phyloP scores from a whole-genome alignment of 2,797 vertebrate species.

The Ctenochaetus hawaiiensis region DNA sequence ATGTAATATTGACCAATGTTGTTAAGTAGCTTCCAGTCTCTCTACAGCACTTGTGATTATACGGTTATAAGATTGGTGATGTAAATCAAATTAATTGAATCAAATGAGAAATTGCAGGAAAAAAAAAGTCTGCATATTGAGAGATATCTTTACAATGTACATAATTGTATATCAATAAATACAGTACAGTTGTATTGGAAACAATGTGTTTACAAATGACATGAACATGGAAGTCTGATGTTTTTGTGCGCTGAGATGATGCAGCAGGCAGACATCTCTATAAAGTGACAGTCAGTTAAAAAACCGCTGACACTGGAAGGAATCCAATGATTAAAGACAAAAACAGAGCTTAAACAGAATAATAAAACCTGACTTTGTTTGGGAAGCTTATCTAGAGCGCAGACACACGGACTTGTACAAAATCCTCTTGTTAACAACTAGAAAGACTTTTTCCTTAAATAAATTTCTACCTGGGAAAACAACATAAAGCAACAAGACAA shows the following conservation, averaged over 20 bases:
- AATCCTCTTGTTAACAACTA: constrained; percentile 62
- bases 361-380: constrained; percentile 62
- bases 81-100: constrained; percentile 45
- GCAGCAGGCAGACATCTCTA: constrained; percentile 35
- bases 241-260: constrained; percentile 49
- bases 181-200: constrained; percentile 55
- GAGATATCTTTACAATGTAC: constrained; percentile 66
- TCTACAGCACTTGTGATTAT: constrained; percentile 52
- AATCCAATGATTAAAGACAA: constrained; percentile 54
- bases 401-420: constrained; percentile 50
- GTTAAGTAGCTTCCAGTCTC: constrained; percentile 50
- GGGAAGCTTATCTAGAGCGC: constrained; percentile 74
- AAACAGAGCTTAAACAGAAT: constrained; percentile 53
- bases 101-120: constrained; percentile 25
- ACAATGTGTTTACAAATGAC: constrained; percentile 63
- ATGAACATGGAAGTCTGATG: constrained; percentile 55
- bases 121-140: constrained; percentile 37
- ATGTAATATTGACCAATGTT: constrained; percentile 34
- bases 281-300: constrained; percentile 38
- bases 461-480: constrained; percentile 56
- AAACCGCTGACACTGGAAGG: constrained; percentile 51
- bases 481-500: constrained; percentile 62
- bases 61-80: constrained; percentile 58
- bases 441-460: constrained; percentile 61
- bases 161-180: constrained; percentile 80